A percentile compares a stretch with the other conserved stretches of the same genome.
These are phyloP conservation scores for Todiramphus saurophagus DNA, from an alignment of 2,113 vertebrate species.

Conservation along the genomic window DNA sequence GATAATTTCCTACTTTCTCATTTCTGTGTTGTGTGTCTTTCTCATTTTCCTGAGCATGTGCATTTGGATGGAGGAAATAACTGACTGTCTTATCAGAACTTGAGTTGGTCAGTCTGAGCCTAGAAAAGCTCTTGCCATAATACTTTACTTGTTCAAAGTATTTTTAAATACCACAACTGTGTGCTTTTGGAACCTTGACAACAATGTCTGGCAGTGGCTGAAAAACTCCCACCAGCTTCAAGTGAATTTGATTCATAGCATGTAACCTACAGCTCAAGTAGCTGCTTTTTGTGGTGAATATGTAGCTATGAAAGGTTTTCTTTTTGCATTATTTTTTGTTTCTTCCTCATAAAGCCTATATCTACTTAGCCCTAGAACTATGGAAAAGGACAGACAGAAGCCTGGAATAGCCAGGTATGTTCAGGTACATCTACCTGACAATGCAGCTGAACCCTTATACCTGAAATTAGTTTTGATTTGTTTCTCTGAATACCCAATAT, in stretches of 20 bases:
- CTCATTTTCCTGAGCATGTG: not conserved
- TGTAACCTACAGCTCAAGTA: not conserved
- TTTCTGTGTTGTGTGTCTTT: rapidly evolving
- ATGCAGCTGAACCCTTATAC: not conserved
- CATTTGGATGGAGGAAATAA: not conserved
- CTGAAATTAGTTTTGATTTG: not conserved
- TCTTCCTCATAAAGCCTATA: not conserved
- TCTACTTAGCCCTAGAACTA: not conserved
- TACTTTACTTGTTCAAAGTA: not conserved
- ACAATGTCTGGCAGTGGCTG: not conserved
- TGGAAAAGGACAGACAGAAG: not conserved
- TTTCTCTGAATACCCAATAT: not conserved
- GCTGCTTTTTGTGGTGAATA: not conserved
- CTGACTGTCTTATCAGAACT: not conserved
- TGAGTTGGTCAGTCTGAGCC: not conserved
- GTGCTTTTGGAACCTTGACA: not conserved
- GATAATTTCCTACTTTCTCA: not conserved
- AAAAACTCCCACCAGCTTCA: not conserved
- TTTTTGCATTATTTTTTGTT: not conserved
- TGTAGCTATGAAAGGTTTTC: not conserved
- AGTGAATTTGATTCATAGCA: not conserved
- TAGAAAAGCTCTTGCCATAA: not conserved
- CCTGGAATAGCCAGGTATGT: not conserved
- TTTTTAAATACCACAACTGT: not conserved
- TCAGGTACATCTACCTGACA: not conserved